These are phyloP conservation scores for Ridgeia piscesae DNA, from an alignment of 1,140 invertebrate species.

Conservation along the genomic window DNA sequence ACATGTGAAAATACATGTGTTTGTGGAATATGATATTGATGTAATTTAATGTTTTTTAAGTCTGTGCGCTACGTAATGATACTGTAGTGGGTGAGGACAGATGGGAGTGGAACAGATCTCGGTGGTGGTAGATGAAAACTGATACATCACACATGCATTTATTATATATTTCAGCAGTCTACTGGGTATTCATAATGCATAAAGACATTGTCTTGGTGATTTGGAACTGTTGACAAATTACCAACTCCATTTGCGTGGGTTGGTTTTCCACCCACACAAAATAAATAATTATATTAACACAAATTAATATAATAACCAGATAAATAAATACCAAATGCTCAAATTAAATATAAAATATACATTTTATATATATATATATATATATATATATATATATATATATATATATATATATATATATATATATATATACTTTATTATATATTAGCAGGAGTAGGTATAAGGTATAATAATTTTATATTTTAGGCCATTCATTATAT, in stretches of 20 bases:
- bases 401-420: not conserved
- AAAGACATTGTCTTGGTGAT: not conserved
- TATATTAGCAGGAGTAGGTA: not conserved
- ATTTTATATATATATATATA: conserved; percentile 3
- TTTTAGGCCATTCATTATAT: no score
- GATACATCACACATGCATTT: not conserved
- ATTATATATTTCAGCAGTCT: not conserved
- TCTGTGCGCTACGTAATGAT: not conserved
- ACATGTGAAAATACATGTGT: not conserved
- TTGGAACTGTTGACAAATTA: not conserved
- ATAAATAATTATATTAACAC: not conserved
- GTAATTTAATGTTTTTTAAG: not conserved
- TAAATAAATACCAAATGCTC: no score
- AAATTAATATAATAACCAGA: not conserved
- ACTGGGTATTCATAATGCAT: not conserved
- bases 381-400: conserved; percentile 17
- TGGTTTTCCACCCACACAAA: not conserved
- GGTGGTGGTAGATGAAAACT: not conserved
- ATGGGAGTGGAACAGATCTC: not conserved
- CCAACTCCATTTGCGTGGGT: not conserved
- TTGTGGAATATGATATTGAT: not conserved
- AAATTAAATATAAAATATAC: not conserved
- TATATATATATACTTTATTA: conserved; percentile 32
- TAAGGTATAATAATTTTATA: no score
- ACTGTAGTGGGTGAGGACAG: not conserved